Evolutionary conservation across 1,140 invertebrate species (phyloP).

Genomic region (Halictus rubicundus): DNA sequence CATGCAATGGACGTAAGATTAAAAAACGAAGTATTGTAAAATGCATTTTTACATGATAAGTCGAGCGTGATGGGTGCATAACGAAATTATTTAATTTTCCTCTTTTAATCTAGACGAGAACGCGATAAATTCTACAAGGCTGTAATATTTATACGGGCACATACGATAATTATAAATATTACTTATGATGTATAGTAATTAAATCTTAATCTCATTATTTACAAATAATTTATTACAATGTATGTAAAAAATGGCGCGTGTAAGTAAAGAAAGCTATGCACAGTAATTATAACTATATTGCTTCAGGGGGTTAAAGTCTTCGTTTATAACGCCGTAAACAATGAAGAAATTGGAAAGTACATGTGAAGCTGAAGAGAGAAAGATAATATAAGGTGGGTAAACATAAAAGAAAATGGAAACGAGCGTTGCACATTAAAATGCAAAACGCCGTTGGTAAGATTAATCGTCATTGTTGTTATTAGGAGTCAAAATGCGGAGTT

Average conservation of each 20-base stretch:
- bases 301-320: constrained; percentile 45
- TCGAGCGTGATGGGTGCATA: background rate
- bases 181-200: constrained; percentile 22
- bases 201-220: constrained; percentile 34
- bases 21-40: constrained; percentile 27
- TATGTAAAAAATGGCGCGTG: constrained; percentile 24
- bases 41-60: constrained; percentile 33
- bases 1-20: constrained; percentile 28
- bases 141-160: constrained; percentile 4
- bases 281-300: constrained; percentile 11
- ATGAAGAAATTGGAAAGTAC: constrained; percentile 18
- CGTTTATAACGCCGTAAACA: constrained; percentile 12
- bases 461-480: constrained; percentile 63
- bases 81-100: background rate
- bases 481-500: constrained; percentile 46
- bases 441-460: constrained; percentile 44
- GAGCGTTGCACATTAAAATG: constrained; percentile 8
- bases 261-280: constrained; percentile 45
- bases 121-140: constrained; percentile 19
- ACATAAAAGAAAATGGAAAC: background rate
- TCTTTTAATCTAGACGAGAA: constrained; percentile 4
- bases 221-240: constrained; percentile 17
- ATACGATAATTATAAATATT: constrained; percentile 28
- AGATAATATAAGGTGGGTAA: background rate
- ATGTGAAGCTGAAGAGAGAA: background rate